Conservation (phyloP, 2,888 invertebrate species). For the Reticulitermes lucifugus region DNA sequence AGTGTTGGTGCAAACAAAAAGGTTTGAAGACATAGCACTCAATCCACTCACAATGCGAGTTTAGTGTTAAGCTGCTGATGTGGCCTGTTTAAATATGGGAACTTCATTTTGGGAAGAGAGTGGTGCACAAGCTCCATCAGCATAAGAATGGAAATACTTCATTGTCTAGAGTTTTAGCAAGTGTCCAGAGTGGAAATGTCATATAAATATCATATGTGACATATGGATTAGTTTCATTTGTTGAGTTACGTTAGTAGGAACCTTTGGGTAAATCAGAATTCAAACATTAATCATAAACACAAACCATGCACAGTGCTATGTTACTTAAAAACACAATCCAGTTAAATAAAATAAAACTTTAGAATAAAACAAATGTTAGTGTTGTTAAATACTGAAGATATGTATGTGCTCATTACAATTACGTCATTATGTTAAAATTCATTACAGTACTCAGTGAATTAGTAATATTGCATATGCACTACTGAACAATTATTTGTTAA, state of each 20-base stretch:
- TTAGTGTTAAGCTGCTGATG: too few relatives aligned
- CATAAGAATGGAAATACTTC: too few relatives aligned
- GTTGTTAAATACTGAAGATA: neutral
- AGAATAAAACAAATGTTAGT: constrained; percentile 8
- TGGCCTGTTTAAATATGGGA: too few relatives aligned
- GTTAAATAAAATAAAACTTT: neutral
- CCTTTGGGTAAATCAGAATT: neutral
- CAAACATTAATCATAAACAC: constrained; percentile 28
- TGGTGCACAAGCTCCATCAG: too few relatives aligned
- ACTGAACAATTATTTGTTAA: constrained; percentile 1
- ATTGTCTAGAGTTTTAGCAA: too few relatives aligned
- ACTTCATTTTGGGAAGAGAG: too few relatives aligned
- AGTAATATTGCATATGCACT: neutral
- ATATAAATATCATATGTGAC: neutral
- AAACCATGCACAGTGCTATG: neutral
- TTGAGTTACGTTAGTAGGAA: constrained; percentile 4
- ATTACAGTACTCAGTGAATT: neutral
- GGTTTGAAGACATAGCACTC: too few relatives aligned
- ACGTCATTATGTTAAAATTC: neutral
- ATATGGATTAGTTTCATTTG: neutral
- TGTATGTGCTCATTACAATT: neutral
- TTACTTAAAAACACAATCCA: neutral
- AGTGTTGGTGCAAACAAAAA: too few relatives aligned
- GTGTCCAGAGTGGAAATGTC: neutral
- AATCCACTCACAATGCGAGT: too few relatives aligned